Evolutionary conservation across 2,888 invertebrate genomes (phyloP), one percentile per base, ranked within the genome.

Genomic region (Mythimna lalbum): DNA sequence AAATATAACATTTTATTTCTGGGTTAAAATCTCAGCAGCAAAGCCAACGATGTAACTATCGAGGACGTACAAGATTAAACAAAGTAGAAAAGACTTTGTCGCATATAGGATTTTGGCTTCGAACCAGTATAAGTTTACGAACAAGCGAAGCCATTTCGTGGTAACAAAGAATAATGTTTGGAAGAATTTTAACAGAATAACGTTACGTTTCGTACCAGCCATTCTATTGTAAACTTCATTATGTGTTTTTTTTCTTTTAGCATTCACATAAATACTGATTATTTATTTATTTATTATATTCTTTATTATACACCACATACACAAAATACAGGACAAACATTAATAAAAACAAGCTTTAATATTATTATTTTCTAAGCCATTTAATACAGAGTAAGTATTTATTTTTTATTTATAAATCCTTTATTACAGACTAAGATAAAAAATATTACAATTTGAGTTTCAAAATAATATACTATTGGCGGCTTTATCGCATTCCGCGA

Each of bases 41-140:
- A 66, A 64, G 52, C n/a, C 59, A 73, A 56, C 39, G 43, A 68
- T 63, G 68, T 66, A 50, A 72, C 61, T 63, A 73, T 76, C 52
- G 68, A 65, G 39, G 31, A 56, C 31, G 19, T 55, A 59, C 57
- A 62, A 78, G 70, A 80, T 67, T 60, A 76, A 76, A 33, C 50
- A 64, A 72, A 80, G 57, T 76, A 68, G 59, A 76, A 79, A 65
- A 63, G 33, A 65, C 49, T 76, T 65, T 50, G 65, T 59, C 60
- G 27, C 64, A n/a, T 80, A 27, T 61, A 73, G 31, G 64, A 55
- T 73, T 73, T 69, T 76, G 63, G 56, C 63, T 43, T 69, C 21
- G 52, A 55, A 79, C 52, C 36, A 68, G 39, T 63, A 55, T 69
- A 59, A 70, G 52, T 63, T 80, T 60, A 56, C 61, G 50, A 53